These are phyloP conservation scores for Drosophila funebris DNA, from an alignment of 1,140 invertebrate genomes.

Conservation along the genomic window DNA sequence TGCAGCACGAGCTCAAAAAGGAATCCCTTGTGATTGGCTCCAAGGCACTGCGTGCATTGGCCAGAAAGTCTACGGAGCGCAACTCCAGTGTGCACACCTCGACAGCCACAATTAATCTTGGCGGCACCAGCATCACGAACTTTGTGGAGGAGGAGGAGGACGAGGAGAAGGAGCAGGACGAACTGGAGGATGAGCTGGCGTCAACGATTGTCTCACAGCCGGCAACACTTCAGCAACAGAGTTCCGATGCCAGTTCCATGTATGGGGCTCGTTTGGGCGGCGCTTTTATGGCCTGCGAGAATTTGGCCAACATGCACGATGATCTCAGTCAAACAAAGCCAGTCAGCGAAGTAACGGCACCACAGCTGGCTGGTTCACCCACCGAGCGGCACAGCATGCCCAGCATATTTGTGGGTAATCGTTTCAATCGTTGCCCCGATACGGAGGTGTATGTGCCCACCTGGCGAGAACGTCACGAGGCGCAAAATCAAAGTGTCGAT, in stretches of 20 bases:
- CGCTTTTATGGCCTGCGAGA: conserved; percentile 87
- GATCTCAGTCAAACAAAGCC: conserved; percentile 56
- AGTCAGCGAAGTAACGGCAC: not conserved
- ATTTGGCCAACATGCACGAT: conserved; percentile 87
- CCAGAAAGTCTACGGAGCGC: conserved; percentile 62
- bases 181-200: not conserved
- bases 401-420: conserved; percentile 85
- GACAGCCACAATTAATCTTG: conserved; percentile 83
- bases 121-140: conserved; percentile 59
- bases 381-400: conserved; percentile 84
- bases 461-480: conserved; percentile 83
- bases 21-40: conserved; percentile 79
- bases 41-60: conserved; percentile 65
- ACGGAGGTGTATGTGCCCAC: conserved; percentile 85
- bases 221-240: conserved; percentile 77
- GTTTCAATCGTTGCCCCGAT: conserved; percentile 85
- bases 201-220: conserved; percentile 2
- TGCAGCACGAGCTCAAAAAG: conserved; percentile 62
- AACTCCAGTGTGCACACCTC: conserved; percentile 84
- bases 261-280: conserved; percentile 84
- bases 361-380: conserved; percentile 46
- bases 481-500: conserved; percentile 76
- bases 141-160: conserved; percentile 57
- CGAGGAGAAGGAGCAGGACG: conserved; percentile 57
- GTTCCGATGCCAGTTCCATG: conserved; percentile 86